Percentiles rank a stretch among this genome's conserved stretches.
Conservation (phyloP, 1,140 invertebrate genomes). For the Drosophila prosaltans region DNA sequence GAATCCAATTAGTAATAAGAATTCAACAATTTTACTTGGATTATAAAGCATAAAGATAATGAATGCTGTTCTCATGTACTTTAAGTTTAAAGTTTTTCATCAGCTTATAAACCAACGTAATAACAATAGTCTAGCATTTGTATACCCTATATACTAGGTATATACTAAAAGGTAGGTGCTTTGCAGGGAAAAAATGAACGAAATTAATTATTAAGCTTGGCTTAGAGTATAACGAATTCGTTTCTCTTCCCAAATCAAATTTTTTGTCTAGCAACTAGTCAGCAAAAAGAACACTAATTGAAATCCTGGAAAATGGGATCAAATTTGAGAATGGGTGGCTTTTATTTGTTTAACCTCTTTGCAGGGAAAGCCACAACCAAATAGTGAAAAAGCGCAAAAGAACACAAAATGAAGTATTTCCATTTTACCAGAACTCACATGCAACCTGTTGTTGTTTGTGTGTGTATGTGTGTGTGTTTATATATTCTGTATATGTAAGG, state of each 20-base stretch:
- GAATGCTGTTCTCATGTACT: neutral
- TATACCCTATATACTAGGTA: too few species aligned
- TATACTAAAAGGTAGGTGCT: too few species aligned
- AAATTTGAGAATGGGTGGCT: neutral
- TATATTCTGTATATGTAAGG: too few species aligned
- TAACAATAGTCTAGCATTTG: too few species aligned
- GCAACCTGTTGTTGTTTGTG: constrained; percentile 8
- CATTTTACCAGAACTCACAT: neutral
- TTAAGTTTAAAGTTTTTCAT: neutral
- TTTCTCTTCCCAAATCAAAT: neutral
- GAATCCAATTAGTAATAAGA: too few species aligned
- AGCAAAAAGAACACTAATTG: constrained; percentile 4
- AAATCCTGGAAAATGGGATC: neutral
- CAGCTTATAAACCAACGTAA: neutral
- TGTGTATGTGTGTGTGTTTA: too few species aligned
- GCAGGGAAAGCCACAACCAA: neutral
- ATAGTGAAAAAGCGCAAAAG: neutral
- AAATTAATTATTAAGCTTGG: too few species aligned
- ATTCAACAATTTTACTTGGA: too few species aligned
- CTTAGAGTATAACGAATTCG: too few species aligned
- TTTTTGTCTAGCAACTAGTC: neutral
- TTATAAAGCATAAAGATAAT: too few species aligned
- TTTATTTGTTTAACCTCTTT: neutral
- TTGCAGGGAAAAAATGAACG: too few species aligned
- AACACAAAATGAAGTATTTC: constrained; percentile 5